phyloP scores from a whole-genome alignment of 2,888 invertebrate species.

The Ephialtes manifestator region DNA sequence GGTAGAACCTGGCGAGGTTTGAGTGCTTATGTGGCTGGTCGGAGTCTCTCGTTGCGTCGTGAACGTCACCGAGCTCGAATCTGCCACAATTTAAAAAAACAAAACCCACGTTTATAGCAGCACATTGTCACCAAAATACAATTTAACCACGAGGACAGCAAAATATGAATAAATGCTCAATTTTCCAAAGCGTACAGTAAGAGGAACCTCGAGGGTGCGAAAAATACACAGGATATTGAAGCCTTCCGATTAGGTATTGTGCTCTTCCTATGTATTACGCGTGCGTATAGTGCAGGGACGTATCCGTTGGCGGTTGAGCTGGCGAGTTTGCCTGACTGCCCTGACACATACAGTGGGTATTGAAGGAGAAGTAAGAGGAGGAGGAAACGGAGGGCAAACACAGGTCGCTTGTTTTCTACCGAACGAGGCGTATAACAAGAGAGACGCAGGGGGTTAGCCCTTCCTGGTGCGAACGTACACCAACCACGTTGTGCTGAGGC shows the following conservation, averaged over 20 bases:
- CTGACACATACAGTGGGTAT: not conserved
- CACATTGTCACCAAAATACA: slow-evolving; percentile 2
- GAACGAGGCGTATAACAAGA: slow-evolving; percentile 1
- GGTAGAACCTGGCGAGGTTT: slow-evolving; percentile 78
- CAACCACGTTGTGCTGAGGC: not conserved
- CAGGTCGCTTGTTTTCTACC: not conserved
- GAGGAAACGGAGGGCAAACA: not conserved
- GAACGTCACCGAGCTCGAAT: slow-evolving; percentile 83
- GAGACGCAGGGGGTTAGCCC: not conserved
- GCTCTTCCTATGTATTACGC: slow-evolving; percentile 55
- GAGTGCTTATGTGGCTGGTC: slow-evolving; percentile 80
- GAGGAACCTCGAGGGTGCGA: slow-evolving; percentile 1
- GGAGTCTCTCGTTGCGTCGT: slow-evolving; percentile 82
- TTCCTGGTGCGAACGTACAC: not conserved
- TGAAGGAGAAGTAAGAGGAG: not conserved
- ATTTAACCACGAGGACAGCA: not conserved
- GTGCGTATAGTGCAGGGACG: slow-evolving; percentile 63
- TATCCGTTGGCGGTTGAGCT: slow-evolving; percentile 36
- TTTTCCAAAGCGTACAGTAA: not conserved
- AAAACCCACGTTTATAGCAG: not conserved
- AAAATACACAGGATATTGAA: not conserved
- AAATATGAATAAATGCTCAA: not conserved
- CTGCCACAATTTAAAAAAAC: slow-evolving; percentile 67
- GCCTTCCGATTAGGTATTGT: slow-evolving; percentile 22
- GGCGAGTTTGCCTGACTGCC: slow-evolving; percentile 18